These are phyloP conservation scores for Seira sanloemensis DNA, from an alignment of 2,888 invertebrate genomes.

Conservation along the genomic window DNA sequence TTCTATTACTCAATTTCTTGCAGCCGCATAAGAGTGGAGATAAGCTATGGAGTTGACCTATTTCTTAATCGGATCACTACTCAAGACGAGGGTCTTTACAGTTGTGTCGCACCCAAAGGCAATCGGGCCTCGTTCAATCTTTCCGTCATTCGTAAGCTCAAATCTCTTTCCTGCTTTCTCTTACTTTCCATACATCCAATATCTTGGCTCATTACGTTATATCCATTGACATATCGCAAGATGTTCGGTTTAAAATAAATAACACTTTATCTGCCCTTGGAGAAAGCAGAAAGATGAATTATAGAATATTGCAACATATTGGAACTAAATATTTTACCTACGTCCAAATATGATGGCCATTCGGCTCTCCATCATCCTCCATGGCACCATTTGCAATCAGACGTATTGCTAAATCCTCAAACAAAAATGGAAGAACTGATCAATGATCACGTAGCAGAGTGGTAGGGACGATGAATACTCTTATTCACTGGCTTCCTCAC, in stretches of 20 bases:
- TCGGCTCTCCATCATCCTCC: conserved; percentile 32
- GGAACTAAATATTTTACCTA: too few relatives aligned
- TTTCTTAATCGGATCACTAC: conserved; percentile 72
- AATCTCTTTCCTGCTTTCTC: conserved; percentile 19
- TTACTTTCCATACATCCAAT: too few relatives aligned
- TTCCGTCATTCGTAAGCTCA: conserved; percentile 72
- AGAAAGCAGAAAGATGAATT: too few relatives aligned
- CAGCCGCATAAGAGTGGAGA: conserved; percentile 71
- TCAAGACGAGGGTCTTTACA: conserved; percentile 70
- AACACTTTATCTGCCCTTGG: not conserved
- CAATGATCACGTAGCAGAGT: too few relatives aligned
- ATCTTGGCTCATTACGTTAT: too few relatives aligned
- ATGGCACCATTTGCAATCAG: conserved; percentile 9
- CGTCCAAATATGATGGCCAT: not conserved
- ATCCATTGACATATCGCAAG: too few relatives aligned
- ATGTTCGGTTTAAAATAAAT: too few relatives aligned
- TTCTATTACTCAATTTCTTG: conserved; percentile 7
- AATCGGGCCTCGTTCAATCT: conserved; percentile 70
- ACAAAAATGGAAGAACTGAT: conserved; percentile 16
- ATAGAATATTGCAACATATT: too few relatives aligned
- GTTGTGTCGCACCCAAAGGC: conserved; percentile 66
- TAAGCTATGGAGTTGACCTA: conserved; percentile 70
- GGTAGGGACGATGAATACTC: too few relatives aligned
- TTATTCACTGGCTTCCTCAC: conserved; percentile 40
- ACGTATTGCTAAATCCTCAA: not conserved